Base-by-base conservation (phyloP, 2,888 invertebrate species). In the Nomada flava region DNA sequence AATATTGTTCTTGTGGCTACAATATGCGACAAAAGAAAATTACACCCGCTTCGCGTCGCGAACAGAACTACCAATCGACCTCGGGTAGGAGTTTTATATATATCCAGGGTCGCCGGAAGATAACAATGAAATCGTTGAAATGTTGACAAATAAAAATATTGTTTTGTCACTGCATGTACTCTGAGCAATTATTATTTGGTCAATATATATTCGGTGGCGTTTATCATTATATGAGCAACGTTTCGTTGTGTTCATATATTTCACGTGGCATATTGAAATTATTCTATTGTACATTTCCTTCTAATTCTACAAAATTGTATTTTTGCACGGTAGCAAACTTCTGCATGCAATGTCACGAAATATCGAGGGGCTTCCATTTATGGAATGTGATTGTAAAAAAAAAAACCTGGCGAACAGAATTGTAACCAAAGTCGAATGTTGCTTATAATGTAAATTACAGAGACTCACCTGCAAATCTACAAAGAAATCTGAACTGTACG, bases 121-220 rank as follows among this genome's bases (percentile, higher is more conserved):
- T 47, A 18, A 60, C 18, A 65, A 72, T 53, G n/a, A 72, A 67
- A 60, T n/a, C 20, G 11, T 79, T 71, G 23, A 29, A 65, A 79
- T 79, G 64, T 52, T 47, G 15, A 62, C 18, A 20, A 13, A 10
- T 50, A 29, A 68, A 60, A 23, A 55, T 44, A 36, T 65, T 55
- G 11, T 13, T 20, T 11, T 15, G 7, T 26, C n/a, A 13, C 5
- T 26, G 20, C 1, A 20, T 70, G 2, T 3, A 13, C n/a, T 20
- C n/a, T 2, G 53, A n/a, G 10, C 3, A 13, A 47, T 47, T 15
- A 47, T 47, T 11, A 47, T 47, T 47, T 15, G 3, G 15, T 47
- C 10, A 10, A 13, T 47, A 47, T 36, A 36, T 36, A 36, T 36
- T 36, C 36, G 47, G 15, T 47, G 15, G 47, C 47, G 47, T 47